Conservation (phyloP, 2,113 vertebrate species). For the Etheostoma cragini region DNA sequence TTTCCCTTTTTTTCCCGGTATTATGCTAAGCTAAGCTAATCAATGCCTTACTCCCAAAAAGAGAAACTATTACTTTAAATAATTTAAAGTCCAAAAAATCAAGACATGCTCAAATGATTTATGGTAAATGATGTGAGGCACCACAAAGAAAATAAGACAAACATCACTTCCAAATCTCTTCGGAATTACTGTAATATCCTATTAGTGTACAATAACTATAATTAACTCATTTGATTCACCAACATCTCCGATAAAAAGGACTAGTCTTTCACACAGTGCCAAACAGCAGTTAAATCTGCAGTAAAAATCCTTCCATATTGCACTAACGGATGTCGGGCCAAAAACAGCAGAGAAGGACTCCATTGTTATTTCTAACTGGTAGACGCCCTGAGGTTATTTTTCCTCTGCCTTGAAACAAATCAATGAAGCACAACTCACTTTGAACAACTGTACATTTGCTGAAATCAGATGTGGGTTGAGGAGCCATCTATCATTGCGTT, state of each 20-base stretch:
- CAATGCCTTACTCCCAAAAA: not conserved
- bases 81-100: not conserved
- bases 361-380: conserved; percentile 82
- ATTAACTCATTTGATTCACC: not conserved
- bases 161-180: not conserved
- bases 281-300: conserved; percentile 33
- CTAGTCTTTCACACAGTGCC: conserved; percentile 23
- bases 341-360: conserved; percentile 72
- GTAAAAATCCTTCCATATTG: conserved; percentile 62
- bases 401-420: conserved; percentile 83
- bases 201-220: not conserved
- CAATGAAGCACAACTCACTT: conserved; percentile 81
- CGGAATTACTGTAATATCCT: not conserved
- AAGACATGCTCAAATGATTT: not conserved
- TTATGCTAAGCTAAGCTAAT: conserved; percentile 33
- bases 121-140: not conserved
- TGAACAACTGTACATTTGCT: conserved; percentile 81
- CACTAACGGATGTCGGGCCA: conserved; percentile 63
- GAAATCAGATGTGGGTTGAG: conserved; percentile 79
- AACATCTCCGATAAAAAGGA: conserved; percentile 19
- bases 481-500: conserved; percentile 68
- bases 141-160: not conserved
- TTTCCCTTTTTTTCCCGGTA: not conserved
- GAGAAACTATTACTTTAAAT: not conserved
- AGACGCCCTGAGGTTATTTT: conserved; percentile 82